Evolutionary conservation across 2,888 invertebrate species (phyloP), one percentile per base, ranked within the genome.

Genomic region (Drosophila neotestacea): DNA sequence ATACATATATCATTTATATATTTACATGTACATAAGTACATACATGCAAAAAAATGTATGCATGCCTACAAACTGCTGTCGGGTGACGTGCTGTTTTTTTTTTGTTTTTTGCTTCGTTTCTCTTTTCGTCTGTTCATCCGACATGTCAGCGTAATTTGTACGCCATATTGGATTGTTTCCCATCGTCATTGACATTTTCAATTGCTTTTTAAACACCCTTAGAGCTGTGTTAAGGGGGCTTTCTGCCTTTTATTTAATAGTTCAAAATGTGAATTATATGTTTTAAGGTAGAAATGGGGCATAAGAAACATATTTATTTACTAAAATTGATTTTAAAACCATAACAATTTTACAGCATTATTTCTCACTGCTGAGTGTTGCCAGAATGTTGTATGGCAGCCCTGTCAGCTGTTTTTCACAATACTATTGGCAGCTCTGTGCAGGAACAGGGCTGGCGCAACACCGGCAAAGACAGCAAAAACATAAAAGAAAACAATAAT

Each of bases 151-250:
- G 71, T 81, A 67, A 70, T 77, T 81, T 70, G 16, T 67, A 72
- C 83, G 81, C 81, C 81, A 81, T 81, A 73, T 81, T 81, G 81
- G 58, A 73, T 73, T 78, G 27, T 50, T 6, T 27, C 4, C 34
- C 4, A 63, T 56, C 70, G 70, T 60, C 71, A 80, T 75, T 75
- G 50, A 30, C 48, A n/a, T 28, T 77, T 84, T 83, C 70, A 63
- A 64, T 28, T 44, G 54, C 60, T 63, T 80, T 85, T 80, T 86
- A 77, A 28, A 9, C 48, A 34, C 28, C 50, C 16, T 55, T 60
- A 13, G 1, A 28, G 6, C 1, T 28, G 0, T n/a, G 13, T 46
- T 65, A 27, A 16, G 4, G 2, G 7, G 0, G 1, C 50, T 42
- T 73, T 38, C 5, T 10, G 28, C 5, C 30, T 38, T 30, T 1